These are phyloP conservation scores for Protobothrops flavoviridis DNA, from an alignment of 2,113 vertebrate genomes.

Conservation along the genomic window DNA sequence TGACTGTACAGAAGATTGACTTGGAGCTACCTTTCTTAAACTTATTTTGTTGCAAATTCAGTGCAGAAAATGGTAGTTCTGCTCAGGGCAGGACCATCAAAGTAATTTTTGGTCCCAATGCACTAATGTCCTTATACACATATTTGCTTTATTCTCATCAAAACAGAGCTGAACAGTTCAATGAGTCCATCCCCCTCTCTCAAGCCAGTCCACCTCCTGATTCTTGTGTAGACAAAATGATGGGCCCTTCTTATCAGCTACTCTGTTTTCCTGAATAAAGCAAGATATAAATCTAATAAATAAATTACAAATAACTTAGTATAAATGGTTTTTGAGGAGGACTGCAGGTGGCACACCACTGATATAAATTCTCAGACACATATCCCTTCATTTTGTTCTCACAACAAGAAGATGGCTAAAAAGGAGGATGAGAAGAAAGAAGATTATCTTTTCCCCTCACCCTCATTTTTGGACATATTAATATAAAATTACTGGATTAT, in stretches of 20 bases:
- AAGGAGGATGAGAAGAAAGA: background rate
- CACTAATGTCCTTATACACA: background rate
- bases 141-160: background rate
- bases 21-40: constrained; percentile 41
- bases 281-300: background rate
- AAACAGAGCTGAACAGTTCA: background rate
- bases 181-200: background rate
- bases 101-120: background rate
- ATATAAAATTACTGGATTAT: background rate
- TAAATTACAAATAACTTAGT: background rate
- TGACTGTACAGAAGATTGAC: constrained; percentile 34
- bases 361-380: background rate
- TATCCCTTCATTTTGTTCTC: background rate
- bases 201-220: background rate
- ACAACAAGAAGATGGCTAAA: background rate
- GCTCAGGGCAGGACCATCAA: background rate
- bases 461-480: background rate
- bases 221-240: background rate
- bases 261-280: background rate
- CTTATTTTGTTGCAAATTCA: constrained; percentile 4
- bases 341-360: background rate
- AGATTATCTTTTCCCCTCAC: background rate
- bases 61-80: background rate
- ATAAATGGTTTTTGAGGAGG: background rate
- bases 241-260: background rate